Base-by-base conservation (phyloP, 1,140 invertebrate species). In the Papilio helenus region DNA sequence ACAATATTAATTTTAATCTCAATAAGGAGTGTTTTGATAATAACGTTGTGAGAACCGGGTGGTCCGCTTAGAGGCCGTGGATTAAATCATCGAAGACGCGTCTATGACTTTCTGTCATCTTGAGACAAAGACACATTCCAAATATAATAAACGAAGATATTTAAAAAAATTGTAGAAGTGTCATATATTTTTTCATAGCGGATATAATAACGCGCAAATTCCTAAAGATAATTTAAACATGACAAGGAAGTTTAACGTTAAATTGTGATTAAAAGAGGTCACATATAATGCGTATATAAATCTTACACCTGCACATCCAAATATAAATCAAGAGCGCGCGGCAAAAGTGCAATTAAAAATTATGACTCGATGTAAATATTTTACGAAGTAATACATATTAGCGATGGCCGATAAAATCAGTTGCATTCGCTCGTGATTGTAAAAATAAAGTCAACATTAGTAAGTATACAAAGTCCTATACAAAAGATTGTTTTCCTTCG, bases 351-450 rank as follows among this genome's bases (percentile, higher is more conserved):
- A 65, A 77, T 77, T 77, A 77, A 65, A 77, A 77, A 77, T 77
- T 77, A 77, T 77, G 76, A 77, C 76, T 65, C 29, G 76, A n/a
- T 65, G 55, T 77, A 77, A 77, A 77, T 77, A 65, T 65, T 77
- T 77, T 65, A 77, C 76, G 58, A 23, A 77, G 55, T 77, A 77
- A 77, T 7, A 34, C 76, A 77, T 68, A 77, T 65, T 65, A 77
- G 76, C n/a, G 20, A 76, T 61, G 34, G 61, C 74, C 16, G 74
- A 77, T 61, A 65, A 65, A 26, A 77, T 16, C n/a, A 39, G 39
- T 29, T 23, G n/a, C n/a, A n/a, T 46, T 61, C n/a, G 39, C 20
- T 58, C 58, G 5, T 55, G n/a, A 4, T 55, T 55, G n/a, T n/a
- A 20, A 55, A 51, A 55, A 55, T 55, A 55, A 8, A 55, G 51